Conservation (phyloP, 2,797 vertebrate genomes). For the Takifugu ocellatus region DNA sequence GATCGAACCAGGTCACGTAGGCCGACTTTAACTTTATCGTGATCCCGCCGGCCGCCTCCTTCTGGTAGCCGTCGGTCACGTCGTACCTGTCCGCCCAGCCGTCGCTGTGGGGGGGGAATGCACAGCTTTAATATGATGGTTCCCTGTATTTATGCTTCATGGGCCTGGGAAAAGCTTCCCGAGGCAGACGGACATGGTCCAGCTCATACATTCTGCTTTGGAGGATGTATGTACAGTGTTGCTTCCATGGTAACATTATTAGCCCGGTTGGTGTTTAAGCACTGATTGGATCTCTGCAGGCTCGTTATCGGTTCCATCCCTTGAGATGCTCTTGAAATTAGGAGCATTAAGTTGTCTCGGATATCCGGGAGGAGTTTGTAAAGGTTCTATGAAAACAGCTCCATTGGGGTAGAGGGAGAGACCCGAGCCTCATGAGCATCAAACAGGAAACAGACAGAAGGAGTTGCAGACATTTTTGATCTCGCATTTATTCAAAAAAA, state of each 20-base stretch:
- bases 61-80: slow-evolving; percentile 92
- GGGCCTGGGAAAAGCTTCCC: too few species aligned
- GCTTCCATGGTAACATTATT: background rate
- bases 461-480: slow-evolving; percentile 21
- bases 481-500: slow-evolving; percentile 22
- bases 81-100: slow-evolving; percentile 98
- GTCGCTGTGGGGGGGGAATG: slow-evolving; percentile 74
- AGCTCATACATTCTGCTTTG: background rate
- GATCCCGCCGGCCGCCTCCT: slow-evolving; percentile 92
- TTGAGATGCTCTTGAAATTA: slow-evolving; percentile 6
- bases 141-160: background rate
- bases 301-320: slow-evolving; percentile 22
- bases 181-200: too few species aligned
- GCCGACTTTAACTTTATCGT: slow-evolving; percentile 98
- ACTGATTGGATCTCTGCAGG: slow-evolving; percentile 12
- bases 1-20: slow-evolving; percentile 96
- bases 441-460: slow-evolving; percentile 13
- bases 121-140: background rate
- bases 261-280: slow-evolving; percentile 8
- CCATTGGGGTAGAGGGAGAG: background rate
- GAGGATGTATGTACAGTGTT: background rate
- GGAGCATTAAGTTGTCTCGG: slow-evolving; percentile 8
- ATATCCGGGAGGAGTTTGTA: background rate
- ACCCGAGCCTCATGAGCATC: background rate
- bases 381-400: background rate